Base-by-base conservation (phyloP, 2,113 vertebrate genomes). In the Struthidea cinerea region DNA sequence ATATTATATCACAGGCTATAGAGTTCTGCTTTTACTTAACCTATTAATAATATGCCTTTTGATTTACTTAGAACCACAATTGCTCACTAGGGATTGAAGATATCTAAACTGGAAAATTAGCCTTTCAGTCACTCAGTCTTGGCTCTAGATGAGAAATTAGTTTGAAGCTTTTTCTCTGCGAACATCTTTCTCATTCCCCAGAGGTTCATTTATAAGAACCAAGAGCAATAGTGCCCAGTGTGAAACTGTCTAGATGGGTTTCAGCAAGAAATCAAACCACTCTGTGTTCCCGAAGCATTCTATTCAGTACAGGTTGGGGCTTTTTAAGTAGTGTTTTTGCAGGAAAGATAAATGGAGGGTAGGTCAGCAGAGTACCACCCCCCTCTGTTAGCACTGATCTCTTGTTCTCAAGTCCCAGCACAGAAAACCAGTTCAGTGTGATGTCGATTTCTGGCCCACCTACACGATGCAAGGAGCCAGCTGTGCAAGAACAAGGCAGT, bases 81-180 rank as follows among this genome's bases (percentile, higher is more conserved):
- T 79, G 22, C 28, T 95, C 87, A 73, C 44, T 44, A 75, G 85
- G 67, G 65, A 87, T 49, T 87, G 53, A 90, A 87, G 49, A 68
- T 49, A 89, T 46, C 41, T 94, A 86, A 94, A 85, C 53, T 82
- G 44, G 61, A 93, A 96, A 96, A 93, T 53, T n/a, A 93, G 41
- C 27, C 57, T 87, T 91, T 94, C 82, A 56, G 73, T 87, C 84
- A 87, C 44, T 93, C 65, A 30, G 22, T 79, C 57, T 87, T 89
- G 30, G 24, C 53, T 87, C 41, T 76, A 64, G 53, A 90, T 49
- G 37, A 76, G 70, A 82, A 93, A 96, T 65, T 64, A 76, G 6
- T 60, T 57, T 84, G 47, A 82, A 77, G 16, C 21, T 64, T 78
- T 26, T 52, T 91, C 69, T 44, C 52, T 59, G 19, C 75, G 47